These are phyloP conservation scores for Drosophila atripex DNA, from an alignment of 2,888 invertebrate species.

Conservation along the genomic window DNA sequence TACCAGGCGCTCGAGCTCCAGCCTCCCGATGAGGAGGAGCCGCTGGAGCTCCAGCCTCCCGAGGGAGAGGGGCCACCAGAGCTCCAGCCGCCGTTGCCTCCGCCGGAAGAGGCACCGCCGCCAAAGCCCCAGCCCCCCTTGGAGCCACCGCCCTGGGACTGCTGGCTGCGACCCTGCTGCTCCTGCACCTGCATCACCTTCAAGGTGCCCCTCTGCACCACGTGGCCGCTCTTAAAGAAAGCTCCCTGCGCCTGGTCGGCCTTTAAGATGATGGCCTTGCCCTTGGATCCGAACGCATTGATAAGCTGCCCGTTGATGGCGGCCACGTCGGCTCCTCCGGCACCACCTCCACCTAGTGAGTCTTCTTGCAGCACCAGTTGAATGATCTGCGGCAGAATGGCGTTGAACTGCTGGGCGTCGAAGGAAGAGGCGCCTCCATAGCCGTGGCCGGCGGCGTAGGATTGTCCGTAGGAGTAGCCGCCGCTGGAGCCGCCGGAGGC, in stretches of 20 bases:
- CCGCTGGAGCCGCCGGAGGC: constrained; percentile 23
- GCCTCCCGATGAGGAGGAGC: constrained; percentile 15
- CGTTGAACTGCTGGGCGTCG: constrained; percentile 54
- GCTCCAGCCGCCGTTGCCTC: constrained; percentile 38
- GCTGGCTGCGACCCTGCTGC: constrained; percentile 48
- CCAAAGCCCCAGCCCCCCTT: constrained; percentile 42
- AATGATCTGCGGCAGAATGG: constrained; percentile 77
- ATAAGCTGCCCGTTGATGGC: constrained; percentile 69
- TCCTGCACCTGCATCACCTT: constrained; percentile 69
- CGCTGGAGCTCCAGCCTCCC: constrained; percentile 44
- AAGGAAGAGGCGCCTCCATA: constrained; percentile 36
- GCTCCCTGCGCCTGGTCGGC: constrained; percentile 64
- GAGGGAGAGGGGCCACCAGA: constrained; percentile 16
- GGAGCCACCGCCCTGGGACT: constrained; percentile 30
- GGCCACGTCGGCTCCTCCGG: constrained; percentile 46
- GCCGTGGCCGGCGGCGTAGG: constrained; percentile 60
- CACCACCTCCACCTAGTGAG: constrained; percentile 43
- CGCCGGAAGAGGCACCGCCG: constrained; percentile 14
- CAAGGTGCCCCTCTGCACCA: constrained; percentile 74
- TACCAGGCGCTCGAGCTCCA: constrained; percentile 50
- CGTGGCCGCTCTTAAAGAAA: constrained; percentile 73
- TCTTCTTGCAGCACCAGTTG: constrained; percentile 74
- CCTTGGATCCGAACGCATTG: constrained; percentile 65
- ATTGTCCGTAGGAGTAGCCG: constrained; percentile 49
- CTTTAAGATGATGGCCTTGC: constrained; percentile 66